Conservation (phyloP, 2,797 vertebrate genomes). For the Enteromius radiatus region DNA sequence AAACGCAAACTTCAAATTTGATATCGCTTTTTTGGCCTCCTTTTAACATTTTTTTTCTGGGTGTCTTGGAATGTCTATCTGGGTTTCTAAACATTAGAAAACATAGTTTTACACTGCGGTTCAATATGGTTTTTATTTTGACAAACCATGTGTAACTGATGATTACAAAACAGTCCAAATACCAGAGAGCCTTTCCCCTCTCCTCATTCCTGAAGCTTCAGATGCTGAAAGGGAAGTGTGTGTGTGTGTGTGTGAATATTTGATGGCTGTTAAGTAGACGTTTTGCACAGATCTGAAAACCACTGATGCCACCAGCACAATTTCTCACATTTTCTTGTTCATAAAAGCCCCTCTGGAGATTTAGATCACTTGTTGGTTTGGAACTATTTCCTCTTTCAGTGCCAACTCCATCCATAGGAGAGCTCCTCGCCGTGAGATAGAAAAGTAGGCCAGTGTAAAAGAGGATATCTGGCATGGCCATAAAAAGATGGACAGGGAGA, state of each 20-base stretch:
- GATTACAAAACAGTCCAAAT: slow-evolving; percentile 43
- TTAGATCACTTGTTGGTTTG: slow-evolving; percentile 29
- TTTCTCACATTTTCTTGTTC: slow-evolving; percentile 5
- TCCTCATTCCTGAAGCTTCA: slow-evolving; percentile 7
- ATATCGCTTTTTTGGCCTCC: not conserved
- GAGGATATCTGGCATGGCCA: slow-evolving; percentile 40
- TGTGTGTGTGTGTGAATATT: not conserved
- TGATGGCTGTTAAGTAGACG: not conserved
- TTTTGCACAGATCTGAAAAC: slow-evolving; percentile 8
- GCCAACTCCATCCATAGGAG: slow-evolving; percentile 22
- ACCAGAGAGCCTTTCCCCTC: slow-evolving; percentile 1
- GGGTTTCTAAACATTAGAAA: slow-evolving; percentile 26
- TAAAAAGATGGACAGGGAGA: slow-evolving; percentile 17
- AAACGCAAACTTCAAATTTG: slow-evolving; percentile 26
- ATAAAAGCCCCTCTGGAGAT: slow-evolving; percentile 20
- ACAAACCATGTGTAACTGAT: slow-evolving; percentile 46
- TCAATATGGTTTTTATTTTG: slow-evolving; percentile 40
- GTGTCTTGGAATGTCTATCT: slow-evolving; percentile 14
- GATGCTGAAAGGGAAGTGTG: not conserved
- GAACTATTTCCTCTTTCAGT: slow-evolving; percentile 38
- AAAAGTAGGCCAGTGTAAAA: slow-evolving; percentile 53
- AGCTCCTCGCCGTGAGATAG: slow-evolving; percentile 6
- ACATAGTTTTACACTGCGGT: slow-evolving; percentile 32
- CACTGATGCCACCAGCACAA: slow-evolving; percentile 10
- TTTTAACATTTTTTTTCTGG: not conserved